These are phyloP conservation scores for Diplodus puntazzo DNA, from an alignment of 2,797 vertebrate genomes.

Conservation along the genomic window DNA sequence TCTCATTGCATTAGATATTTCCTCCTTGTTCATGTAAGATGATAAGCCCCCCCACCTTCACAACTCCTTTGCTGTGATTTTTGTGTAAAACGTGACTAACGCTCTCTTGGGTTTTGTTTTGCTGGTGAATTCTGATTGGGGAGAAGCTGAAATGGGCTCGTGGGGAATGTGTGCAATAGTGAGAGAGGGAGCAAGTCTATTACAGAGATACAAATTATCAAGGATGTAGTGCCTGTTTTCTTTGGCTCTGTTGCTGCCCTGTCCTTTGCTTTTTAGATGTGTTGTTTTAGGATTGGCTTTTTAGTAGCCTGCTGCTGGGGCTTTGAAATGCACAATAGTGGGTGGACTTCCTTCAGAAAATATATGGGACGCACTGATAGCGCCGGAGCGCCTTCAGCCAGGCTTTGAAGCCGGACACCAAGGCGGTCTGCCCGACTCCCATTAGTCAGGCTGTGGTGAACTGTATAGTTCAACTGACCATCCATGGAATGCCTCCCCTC, in stretches of 20 bases:
- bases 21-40: slow-evolving; percentile 19
- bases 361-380: slow-evolving; percentile 62
- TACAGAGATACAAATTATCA: slow-evolving; percentile 66
- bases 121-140: slow-evolving; percentile 64
- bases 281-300: slow-evolving; percentile 74
- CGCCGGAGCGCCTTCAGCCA: slow-evolving; percentile 47
- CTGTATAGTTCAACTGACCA: slow-evolving; percentile 43
- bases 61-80: slow-evolving; percentile 54
- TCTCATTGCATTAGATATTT: slow-evolving; percentile 18
- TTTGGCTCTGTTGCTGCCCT: slow-evolving; percentile 48
- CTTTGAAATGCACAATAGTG: slow-evolving; percentile 77
- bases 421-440: slow-evolving; percentile 32
- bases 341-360: slow-evolving; percentile 77
- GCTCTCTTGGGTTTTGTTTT: slow-evolving; percentile 60
- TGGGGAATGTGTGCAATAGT: slow-evolving; percentile 44
- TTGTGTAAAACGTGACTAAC: slow-evolving; percentile 65
- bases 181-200: slow-evolving; percentile 51
- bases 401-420: slow-evolving; percentile 75
- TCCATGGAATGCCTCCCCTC: slow-evolving; percentile 22
- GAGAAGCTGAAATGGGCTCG: slow-evolving; percentile 57
- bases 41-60: slow-evolving; percentile 20
- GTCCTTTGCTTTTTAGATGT: slow-evolving; percentile 71
- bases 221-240: slow-evolving; percentile 43
- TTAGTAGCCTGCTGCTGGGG: slow-evolving; percentile 50
- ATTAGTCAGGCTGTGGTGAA: slow-evolving; percentile 48